Evolutionary conservation across 2,797 vertebrate species (phyloP), one percentile per base, ranked within the genome.

Genomic region (Spondyliosoma cantharus): DNA sequence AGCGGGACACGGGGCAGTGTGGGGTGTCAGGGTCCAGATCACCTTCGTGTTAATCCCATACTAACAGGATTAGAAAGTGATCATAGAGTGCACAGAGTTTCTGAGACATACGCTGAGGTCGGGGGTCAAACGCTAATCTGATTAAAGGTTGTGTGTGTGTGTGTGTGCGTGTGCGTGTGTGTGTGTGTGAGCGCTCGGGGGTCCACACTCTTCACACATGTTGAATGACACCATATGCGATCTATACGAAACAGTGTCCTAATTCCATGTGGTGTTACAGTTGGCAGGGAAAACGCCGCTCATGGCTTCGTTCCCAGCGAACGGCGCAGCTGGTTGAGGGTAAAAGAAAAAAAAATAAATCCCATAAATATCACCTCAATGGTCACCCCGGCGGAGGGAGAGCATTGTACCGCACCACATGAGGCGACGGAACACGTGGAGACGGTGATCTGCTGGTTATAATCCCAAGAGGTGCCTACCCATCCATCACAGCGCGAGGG

Each of bases 61-160:
- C 85, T 90, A 89, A 92, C 80, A 78, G 86, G 88, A 90, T 93
- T 91, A 91, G 85, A 87, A 81, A 82, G 88, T 66, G 79, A 91
- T 91, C 86, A 87, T 68, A 71, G 54, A 74, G 78, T 79, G 67
- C 54, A 72, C 17, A 50, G 67, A 72, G 71, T 76, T 86, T 81
- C 73, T 74, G 61, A 77, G 70, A 79, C 72, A 68, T 48, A 52
- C 77, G 66, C 2, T 0, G 46, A 76, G 80, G 84, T 88, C 68
- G 24, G 25, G 63, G 87, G 78, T 92, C 70, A 80, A 54, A n/a
- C 2, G 11, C 46, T 85, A 83, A 92, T 89, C 81, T 69, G 73
- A 90, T 90, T 86, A 82, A 79, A 78, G 62, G 24, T 5, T 70
- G 64, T 27, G 69, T 74, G 61, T 49, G 45, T 46, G 50, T n/a